Percentiles rank a stretch among this genome's conserved stretches.
Conservation (phyloP, 1,140 invertebrate genomes). For the Artemia franciscana region DNA sequence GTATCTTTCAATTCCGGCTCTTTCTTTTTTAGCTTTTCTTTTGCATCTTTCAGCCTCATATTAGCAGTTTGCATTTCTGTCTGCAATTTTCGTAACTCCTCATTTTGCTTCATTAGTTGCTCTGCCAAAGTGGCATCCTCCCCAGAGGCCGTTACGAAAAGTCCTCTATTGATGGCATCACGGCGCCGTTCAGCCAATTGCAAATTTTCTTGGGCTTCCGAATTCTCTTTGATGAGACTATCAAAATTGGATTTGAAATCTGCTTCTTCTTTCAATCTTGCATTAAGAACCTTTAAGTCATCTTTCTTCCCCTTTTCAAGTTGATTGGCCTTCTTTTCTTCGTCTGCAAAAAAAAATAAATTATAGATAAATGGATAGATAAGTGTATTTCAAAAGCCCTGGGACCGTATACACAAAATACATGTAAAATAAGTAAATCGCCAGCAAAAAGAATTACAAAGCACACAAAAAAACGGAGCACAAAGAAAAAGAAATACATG, state of each 20-base stretch:
- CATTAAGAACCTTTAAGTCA: slow-evolving; percentile 4
- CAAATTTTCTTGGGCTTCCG: slow-evolving; percentile 23
- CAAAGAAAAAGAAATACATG: too few species aligned
- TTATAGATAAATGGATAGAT: too few species aligned
- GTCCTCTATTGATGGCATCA: slow-evolving; percentile 53
- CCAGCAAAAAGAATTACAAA: too few species aligned
- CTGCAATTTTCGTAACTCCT: slow-evolving; percentile 41
- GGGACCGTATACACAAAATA: too few species aligned
- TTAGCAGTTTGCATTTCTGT: slow-evolving; percentile 41
- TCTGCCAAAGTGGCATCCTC: slow-evolving; percentile 64
- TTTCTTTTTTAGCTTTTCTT: slow-evolving; percentile 28
- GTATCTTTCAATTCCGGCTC: slow-evolving; percentile 16
- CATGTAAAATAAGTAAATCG: too few species aligned
- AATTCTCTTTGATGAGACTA: slow-evolving; percentile 22
- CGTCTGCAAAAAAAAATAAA: not conserved
- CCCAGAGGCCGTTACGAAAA: slow-evolving; percentile 52
- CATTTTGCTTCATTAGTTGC: slow-evolving; percentile 39
- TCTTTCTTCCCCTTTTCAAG: not conserved
- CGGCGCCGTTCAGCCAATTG: not conserved
- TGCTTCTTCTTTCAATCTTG: slow-evolving; percentile 33
- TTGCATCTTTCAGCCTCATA: slow-evolving; percentile 18
- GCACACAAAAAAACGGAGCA: too few species aligned
- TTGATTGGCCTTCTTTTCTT: not conserved
- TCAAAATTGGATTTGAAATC: not conserved
- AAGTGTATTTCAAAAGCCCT: too few species aligned